A percentile compares a stretch with the other conserved stretches of the same genome.
Evolutionary conservation across 2,113 vertebrate genomes (phyloP).

Genomic region (Phylloscopus trochilus): DNA sequence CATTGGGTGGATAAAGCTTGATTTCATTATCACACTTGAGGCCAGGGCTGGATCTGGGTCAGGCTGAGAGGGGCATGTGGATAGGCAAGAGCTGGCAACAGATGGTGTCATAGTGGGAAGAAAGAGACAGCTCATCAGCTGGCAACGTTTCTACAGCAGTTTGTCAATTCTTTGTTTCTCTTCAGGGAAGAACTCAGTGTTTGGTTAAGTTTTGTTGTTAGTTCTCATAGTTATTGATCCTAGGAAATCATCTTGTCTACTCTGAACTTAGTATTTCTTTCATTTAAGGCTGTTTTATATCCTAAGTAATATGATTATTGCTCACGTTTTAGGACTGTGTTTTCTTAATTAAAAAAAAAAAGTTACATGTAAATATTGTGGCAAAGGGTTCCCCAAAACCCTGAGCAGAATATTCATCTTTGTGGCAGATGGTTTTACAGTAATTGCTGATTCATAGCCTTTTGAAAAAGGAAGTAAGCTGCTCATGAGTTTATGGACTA

Average conservation of each 20-base stretch:
- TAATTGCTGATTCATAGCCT: background rate
- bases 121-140: conserved; percentile 9
- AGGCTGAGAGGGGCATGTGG: background rate
- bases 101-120: conserved; percentile 10
- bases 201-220: background rate
- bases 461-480: background rate
- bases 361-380: background rate
- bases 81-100: background rate
- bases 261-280: background rate
- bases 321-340: background rate
- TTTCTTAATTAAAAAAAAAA: background rate
- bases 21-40: background rate
- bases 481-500: background rate
- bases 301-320: background rate
- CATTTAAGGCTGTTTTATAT: background rate
- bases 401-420: background rate
- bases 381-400: background rate
- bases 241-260: background rate
- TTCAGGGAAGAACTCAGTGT: background rate
- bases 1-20: background rate
- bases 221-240: background rate
- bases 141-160: background rate
- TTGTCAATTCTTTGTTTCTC: background rate
- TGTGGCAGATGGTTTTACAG: background rate
- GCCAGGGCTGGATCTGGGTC: background rate